phyloP scores from a whole-genome alignment of 2,888 invertebrate genomes.

The Andrena chrysosceles region DNA sequence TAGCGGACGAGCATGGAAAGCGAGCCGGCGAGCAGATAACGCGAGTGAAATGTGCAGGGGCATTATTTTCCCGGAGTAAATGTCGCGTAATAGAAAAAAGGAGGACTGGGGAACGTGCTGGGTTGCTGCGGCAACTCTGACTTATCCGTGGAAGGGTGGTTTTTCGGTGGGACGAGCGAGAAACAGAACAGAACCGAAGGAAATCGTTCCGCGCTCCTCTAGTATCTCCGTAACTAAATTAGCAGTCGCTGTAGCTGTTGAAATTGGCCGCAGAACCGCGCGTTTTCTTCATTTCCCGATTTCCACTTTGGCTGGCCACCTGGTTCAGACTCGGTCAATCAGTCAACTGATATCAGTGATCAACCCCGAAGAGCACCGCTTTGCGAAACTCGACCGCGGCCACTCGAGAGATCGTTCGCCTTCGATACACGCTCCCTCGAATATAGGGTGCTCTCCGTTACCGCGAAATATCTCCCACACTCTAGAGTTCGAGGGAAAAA shows the following conservation, averaged over 20 bases:
- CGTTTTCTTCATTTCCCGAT: slow-evolving; percentile 53
- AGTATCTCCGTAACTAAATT: slow-evolving; percentile 10
- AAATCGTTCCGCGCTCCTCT: neutral
- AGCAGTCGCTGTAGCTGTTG: neutral
- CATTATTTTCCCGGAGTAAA: slow-evolving; percentile 76
- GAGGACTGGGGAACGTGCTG: slow-evolving; percentile 15
- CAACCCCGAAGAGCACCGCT: slow-evolving; percentile 49
- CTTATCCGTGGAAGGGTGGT: slow-evolving; percentile 24
- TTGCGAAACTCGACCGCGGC: slow-evolving; percentile 58
- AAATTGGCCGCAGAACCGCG: slow-evolving; percentile 21
- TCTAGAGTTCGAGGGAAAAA: neutral
- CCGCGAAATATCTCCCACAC: slow-evolving; percentile 4
- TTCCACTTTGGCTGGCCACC: slow-evolving; percentile 46
- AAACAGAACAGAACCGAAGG: neutral
- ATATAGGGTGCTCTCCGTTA: slow-evolving; percentile 26
- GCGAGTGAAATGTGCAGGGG: slow-evolving; percentile 74
- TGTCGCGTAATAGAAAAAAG: slow-evolving; percentile 75
- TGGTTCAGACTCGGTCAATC: slow-evolving; percentile 49
- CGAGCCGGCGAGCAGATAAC: slow-evolving; percentile 71
- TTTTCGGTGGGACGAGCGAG: slow-evolving; percentile 18
- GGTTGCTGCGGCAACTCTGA: neutral
- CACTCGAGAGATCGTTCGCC: slow-evolving; percentile 56
- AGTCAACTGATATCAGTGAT: slow-evolving; percentile 58
- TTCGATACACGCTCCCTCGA: slow-evolving; percentile 42
- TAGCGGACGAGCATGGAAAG: slow-evolving; percentile 45